Base-by-base conservation (phyloP, 2,888 invertebrate species). In the Carcina quercana region DNA sequence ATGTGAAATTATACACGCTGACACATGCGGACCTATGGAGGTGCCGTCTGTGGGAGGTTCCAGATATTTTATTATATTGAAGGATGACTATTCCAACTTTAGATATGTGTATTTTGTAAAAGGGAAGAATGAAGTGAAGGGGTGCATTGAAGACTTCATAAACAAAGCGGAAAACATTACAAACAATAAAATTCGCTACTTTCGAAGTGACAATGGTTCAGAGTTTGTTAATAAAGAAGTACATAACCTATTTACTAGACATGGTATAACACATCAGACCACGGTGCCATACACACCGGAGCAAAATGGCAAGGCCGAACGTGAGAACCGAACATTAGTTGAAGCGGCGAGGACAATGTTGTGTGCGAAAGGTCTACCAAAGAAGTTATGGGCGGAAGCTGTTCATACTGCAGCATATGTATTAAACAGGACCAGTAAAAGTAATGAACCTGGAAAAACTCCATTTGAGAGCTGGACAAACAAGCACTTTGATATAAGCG, bases 241-340 rank as follows among this genome's bases (percentile, higher is more conserved):
- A n/a, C 5, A 13, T 3, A 13, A 13, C 5, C 21, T 13, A 13
- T 20, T 21, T 8, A n/a, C 29, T 13, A 15, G 21, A 17, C 5
- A 29, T n/a, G 20, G 29, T 13, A 29, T 25, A 7, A 5, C 17
- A 10, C 12, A 19, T 12, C 13, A 19, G 12, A 12, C 7, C 13
- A 25, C 25, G 7, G 17, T 21, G 3, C 29, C 29, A 13, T 29
- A 29, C n/a, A 29, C 29, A 7, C 29, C 29, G 10, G 10, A 25
- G 15, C 31, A 25, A 13, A 31, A 31, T 11, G 22, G 25, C n/a
- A 25, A 11, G n/a, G 25, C 10, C 25, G 25, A 8, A 13, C 12
- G 14, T 7, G n/a, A 13, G 13, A 25, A 31, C 25, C 15, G 25
- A 13, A 25, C 25, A 12, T 3, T 31, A 8, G 25, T 31, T 25